These are phyloP conservation scores for Phrynocephalus forsythii DNA, from an alignment of 2,797 vertebrate genomes.

Conservation along the genomic window DNA sequence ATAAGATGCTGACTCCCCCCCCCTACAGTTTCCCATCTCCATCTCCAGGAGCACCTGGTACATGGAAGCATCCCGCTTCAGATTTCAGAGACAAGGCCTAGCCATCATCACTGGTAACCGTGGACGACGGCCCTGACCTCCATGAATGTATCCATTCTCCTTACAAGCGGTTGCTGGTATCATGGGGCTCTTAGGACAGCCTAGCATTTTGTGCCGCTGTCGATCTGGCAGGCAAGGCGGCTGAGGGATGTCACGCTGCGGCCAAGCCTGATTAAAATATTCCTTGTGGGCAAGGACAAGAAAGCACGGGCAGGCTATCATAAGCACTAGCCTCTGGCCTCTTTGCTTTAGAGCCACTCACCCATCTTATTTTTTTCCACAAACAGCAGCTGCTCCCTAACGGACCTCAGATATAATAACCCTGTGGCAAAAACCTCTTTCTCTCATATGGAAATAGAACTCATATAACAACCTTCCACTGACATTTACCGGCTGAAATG, in stretches of 20 bases:
- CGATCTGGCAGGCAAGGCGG: not conserved
- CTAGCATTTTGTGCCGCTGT: not conserved
- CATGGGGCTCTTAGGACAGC: not conserved
- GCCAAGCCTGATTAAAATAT: conserved; percentile 5
- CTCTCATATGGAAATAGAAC: conserved; percentile 7
- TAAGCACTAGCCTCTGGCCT: conserved; percentile 16
- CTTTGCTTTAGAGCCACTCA: conserved; percentile 18
- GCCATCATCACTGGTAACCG: no score
- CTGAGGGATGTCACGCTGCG: not conserved
- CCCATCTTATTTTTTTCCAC: conserved; percentile 15
- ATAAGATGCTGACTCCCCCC: no score
- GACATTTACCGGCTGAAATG: conserved; percentile 20
- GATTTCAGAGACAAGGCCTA: no score
- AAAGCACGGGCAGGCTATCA: not conserved
- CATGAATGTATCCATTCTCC: no score
- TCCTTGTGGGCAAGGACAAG: not conserved
- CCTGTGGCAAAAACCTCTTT: not conserved
- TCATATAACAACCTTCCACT: conserved; percentile 9
- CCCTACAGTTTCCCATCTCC: no score
- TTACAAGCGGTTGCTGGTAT: no score
- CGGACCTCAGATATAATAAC: conserved; percentile 1
- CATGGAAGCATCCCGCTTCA: no score
- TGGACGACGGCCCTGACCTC: no score
- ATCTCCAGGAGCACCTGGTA: no score
- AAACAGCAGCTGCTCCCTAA: conserved; percentile 20